Evolutionary conservation across 2,888 invertebrate genomes (phyloP).

Genomic region (Cataglyphis albicans): DNA sequence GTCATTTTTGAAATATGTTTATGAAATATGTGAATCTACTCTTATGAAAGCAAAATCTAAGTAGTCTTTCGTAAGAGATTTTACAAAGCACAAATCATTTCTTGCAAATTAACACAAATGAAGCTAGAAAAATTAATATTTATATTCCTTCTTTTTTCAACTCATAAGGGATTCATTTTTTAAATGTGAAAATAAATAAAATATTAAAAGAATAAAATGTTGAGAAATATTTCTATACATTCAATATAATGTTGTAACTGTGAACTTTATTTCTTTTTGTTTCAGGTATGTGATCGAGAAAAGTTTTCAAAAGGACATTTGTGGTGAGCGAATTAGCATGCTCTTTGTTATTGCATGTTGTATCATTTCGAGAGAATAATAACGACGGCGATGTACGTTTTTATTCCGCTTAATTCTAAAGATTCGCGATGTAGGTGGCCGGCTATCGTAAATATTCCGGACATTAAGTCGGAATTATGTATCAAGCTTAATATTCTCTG

Average conservation of each 20-base stretch:
- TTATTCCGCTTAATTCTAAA: background rate
- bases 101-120: background rate
- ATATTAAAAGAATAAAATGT: background rate
- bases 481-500: conserved; percentile 16
- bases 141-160: background rate
- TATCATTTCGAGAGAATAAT: conserved; percentile 1
- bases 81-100: conserved; percentile 12
- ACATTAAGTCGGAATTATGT: conserved; percentile 23
- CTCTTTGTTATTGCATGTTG: conserved; percentile 1
- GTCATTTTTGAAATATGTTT: conserved; percentile 13
- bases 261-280: conserved; percentile 2
- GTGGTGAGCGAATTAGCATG: conserved; percentile 20
- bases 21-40: background rate
- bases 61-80: background rate
- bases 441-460: conserved; percentile 20
- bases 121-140: background rate
- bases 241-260: background rate
- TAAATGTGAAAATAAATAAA: background rate
- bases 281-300: conserved; percentile 28
- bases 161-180: background rate
- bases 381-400: background rate
- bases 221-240: background rate
- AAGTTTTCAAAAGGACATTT: background rate
- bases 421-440: background rate
- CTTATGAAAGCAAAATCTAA: too few relatives aligned